These are phyloP conservation scores for Drosophila nr. fundita DNA, from an alignment of 2,888 invertebrate genomes.

Conservation along the genomic window DNA sequence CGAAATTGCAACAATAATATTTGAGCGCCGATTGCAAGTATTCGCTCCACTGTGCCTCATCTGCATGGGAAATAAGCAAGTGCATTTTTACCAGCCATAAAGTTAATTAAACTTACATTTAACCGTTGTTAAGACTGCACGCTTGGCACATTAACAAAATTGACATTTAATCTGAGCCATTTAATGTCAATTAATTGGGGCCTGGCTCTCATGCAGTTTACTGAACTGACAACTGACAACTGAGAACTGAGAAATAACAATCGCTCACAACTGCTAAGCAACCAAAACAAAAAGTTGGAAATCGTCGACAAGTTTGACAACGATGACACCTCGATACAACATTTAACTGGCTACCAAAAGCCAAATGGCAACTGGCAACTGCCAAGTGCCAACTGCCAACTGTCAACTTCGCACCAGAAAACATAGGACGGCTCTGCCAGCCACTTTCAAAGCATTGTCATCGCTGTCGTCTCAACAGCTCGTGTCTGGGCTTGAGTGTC, in stretches of 20 bases:
- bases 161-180: slow-evolving; percentile 25
- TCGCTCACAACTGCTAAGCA: slow-evolving; percentile 18
- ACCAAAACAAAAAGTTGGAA: slow-evolving; percentile 20
- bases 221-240: background rate
- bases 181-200: slow-evolving; percentile 34
- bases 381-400: slow-evolving; percentile 1
- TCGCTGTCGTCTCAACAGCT: slow-evolving; percentile 23
- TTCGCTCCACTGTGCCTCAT: slow-evolving; percentile 15
- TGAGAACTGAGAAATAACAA: slow-evolving; percentile 1
- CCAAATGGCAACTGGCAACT: background rate
- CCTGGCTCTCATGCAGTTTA: background rate
- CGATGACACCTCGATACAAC: slow-evolving; percentile 28
- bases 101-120: slow-evolving; percentile 53
- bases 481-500: slow-evolving; percentile 21
- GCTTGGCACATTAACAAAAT: slow-evolving; percentile 4
- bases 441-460: slow-evolving; percentile 25
- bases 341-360: slow-evolving; percentile 23
- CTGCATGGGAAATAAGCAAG: slow-evolving; percentile 4
- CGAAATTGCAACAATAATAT: background rate
- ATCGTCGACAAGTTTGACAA: slow-evolving; percentile 36
- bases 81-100: slow-evolving; percentile 34
- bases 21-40: background rate
- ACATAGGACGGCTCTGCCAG: slow-evolving; percentile 1
- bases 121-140: slow-evolving; percentile 6
- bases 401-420: slow-evolving; percentile 2